Percentiles rank a stretch among this genome's conserved stretches.
Conservation (phyloP, 2,888 invertebrate genomes). For the Acrobasis repandana region DNA sequence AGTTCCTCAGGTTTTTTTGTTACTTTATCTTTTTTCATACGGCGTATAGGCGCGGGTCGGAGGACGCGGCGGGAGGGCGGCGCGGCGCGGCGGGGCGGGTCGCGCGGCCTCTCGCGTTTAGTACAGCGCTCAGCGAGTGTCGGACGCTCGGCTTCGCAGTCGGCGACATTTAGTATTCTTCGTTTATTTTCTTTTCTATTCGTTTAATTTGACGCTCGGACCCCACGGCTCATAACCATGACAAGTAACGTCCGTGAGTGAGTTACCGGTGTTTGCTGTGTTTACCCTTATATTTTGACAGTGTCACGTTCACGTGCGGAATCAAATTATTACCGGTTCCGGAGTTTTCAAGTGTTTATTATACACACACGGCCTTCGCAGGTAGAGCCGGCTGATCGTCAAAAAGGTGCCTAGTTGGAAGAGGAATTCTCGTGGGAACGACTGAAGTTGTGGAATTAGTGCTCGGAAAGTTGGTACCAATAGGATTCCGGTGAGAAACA, state of each 20-base stretch:
- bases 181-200: constrained; percentile 83
- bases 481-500: constrained; percentile 65
- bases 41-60: constrained; percentile 66
- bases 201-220: constrained; percentile 77
- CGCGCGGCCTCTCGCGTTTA: constrained; percentile 77
- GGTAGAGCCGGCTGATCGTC: constrained; percentile 72
- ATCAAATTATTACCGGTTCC: constrained; percentile 78
- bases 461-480: constrained; percentile 51
- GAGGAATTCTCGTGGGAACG: constrained; percentile 58
- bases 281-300: constrained; percentile 72
- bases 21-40: constrained; percentile 64
- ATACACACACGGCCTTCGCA: constrained; percentile 74
- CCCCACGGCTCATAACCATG: constrained; percentile 54
- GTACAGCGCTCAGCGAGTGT: constrained; percentile 82
- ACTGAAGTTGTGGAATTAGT: constrained; percentile 47
- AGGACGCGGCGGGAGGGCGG: constrained; percentile 62
- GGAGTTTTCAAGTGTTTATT: constrained; percentile 78
- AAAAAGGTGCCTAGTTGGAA: constrained; percentile 57
- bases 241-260: constrained; percentile 63
- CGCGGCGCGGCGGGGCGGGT: constrained; percentile 71
- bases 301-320: constrained; percentile 78
- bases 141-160: constrained; percentile 79
- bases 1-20: constrained; percentile 62
- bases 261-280: constrained; percentile 56
- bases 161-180: constrained; percentile 79